These are phyloP conservation scores for Microhierax caerulescens DNA, from an alignment of 2,797 vertebrate genomes.

Conservation along the genomic window DNA sequence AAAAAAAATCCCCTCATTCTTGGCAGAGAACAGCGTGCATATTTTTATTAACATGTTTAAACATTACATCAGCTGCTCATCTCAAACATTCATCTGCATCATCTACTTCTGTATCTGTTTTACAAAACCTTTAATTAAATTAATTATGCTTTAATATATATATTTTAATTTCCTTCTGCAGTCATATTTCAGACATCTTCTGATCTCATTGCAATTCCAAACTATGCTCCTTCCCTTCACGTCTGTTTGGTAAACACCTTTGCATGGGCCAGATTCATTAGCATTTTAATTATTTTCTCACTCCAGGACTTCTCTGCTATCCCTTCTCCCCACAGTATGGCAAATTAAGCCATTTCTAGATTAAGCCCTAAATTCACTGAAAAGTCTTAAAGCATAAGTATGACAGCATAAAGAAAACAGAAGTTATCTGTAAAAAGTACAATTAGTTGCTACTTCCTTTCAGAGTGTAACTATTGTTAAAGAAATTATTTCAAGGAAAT, in stretches of 20 bases:
- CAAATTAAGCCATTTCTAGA: not conserved
- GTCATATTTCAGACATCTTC: slow-evolving; percentile 27
- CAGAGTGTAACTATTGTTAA: not conserved
- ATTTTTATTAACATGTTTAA: slow-evolving; percentile 55
- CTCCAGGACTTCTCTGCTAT: not conserved
- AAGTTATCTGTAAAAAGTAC: not conserved
- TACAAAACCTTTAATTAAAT: slow-evolving; percentile 38
- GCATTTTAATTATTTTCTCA: slow-evolving; percentile 66
- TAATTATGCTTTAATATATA: not conserved
- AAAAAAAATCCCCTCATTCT: not conserved
- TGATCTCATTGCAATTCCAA: slow-evolving; percentile 24
- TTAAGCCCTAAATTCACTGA: not conserved
- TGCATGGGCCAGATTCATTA: slow-evolving; percentile 50
- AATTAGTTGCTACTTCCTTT: not conserved
- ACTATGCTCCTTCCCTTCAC: not conserved
- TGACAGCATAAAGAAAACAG: not conserved
- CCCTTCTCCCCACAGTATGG: not conserved
- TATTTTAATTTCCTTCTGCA: slow-evolving; percentile 39
- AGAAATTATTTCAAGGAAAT: slow-evolving; percentile 6
- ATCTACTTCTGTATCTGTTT: not conserved
- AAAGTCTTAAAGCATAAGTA: not conserved
- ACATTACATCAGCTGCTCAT: slow-evolving; percentile 46
- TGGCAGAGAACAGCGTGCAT: not conserved
- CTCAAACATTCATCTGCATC: not conserved
- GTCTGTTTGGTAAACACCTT: slow-evolving; percentile 58